These are phyloP conservation scores for Ochotona princeps DNA, from an alignment of 2,113 vertebrate species.

Conservation along the genomic window DNA sequence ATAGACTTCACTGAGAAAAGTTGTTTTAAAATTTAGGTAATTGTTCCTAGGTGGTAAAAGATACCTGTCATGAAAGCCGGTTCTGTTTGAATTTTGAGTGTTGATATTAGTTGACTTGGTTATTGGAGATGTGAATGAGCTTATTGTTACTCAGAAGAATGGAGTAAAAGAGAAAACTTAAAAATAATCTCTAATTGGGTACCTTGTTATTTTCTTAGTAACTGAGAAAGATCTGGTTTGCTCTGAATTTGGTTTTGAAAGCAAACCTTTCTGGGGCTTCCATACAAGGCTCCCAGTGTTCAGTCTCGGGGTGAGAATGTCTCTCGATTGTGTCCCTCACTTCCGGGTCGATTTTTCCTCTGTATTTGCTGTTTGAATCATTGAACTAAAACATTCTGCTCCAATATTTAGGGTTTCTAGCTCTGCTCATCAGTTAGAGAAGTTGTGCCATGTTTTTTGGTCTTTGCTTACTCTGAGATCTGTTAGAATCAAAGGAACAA, in stretches of 20 bases:
- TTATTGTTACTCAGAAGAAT: slow-evolving; percentile 8
- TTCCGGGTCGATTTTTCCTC: not conserved
- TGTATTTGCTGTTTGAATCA: not conserved
- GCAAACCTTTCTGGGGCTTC: not conserved
- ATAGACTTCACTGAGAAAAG: slow-evolving; percentile 32
- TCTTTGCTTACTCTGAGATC: not conserved
- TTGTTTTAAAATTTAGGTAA: slow-evolving; percentile 29
- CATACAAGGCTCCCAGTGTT: not conserved
- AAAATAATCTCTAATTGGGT: not conserved
- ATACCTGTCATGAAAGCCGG: not conserved
- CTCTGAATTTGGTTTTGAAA: slow-evolving; percentile 3
- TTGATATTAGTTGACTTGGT: not conserved
- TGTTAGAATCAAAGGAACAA: slow-evolving; percentile 32
- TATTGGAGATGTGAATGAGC: slow-evolving; percentile 16
- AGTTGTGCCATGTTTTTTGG: not conserved
- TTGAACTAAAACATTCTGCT: not conserved
- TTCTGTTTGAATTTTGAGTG: slow-evolving; percentile 37
- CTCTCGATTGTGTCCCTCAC: not conserved
- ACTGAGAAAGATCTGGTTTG: not conserved
- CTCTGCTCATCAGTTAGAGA: not conserved
- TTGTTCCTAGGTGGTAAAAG: not conserved
- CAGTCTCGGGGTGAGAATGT: not conserved
- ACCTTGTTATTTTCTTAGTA: not conserved
- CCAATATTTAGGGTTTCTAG: not conserved
- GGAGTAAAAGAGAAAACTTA: not conserved